phyloP scores from a whole-genome alignment of 2,888 invertebrate species.

The Aromia moschata region DNA sequence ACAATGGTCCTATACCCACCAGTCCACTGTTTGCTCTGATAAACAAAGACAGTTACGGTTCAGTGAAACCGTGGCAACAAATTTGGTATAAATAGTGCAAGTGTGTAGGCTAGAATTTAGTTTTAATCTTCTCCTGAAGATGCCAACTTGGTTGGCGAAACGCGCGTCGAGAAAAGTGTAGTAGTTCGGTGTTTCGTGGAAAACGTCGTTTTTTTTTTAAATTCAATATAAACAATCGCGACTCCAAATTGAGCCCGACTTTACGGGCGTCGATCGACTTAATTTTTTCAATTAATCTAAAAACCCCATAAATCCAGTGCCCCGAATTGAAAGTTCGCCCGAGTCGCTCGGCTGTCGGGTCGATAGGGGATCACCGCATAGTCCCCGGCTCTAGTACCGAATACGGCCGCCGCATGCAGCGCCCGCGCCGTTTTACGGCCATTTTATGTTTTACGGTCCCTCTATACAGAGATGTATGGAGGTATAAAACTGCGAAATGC shows the following conservation, averaged over 20 bases:
- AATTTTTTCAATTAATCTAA: constrained; percentile 37
- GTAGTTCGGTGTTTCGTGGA: too few species aligned
- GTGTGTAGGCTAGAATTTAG: too few species aligned
- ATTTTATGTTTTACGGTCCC: constrained; percentile 59
- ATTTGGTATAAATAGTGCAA: too few species aligned
- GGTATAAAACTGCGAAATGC: constrained; percentile 57
- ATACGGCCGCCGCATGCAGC: constrained; percentile 42
- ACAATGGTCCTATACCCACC: too few species aligned
- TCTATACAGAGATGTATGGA: constrained; percentile 56
- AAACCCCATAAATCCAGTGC: constrained; percentile 34
- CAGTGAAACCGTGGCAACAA: too few species aligned
- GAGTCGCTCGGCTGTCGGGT: constrained; percentile 41
- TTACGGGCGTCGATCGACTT: constrained; percentile 19
- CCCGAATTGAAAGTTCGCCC: constrained; percentile 42
- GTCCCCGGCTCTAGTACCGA: constrained; percentile 21
- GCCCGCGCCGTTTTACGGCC: constrained; percentile 53
- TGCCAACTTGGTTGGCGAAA: too few species aligned
- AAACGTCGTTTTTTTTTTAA: too few species aligned
- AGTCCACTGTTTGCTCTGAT: too few species aligned
- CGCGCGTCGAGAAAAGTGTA: too few species aligned
- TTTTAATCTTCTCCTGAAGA: too few species aligned
- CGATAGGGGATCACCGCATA: constrained; percentile 42
- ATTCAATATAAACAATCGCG: constrained; percentile 9
- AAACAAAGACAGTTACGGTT: too few species aligned
- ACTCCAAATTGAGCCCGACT: constrained; percentile 1